Evolutionary conservation across 2,113 vertebrate species (phyloP).

Genomic region (Fregetta grallaria): DNA sequence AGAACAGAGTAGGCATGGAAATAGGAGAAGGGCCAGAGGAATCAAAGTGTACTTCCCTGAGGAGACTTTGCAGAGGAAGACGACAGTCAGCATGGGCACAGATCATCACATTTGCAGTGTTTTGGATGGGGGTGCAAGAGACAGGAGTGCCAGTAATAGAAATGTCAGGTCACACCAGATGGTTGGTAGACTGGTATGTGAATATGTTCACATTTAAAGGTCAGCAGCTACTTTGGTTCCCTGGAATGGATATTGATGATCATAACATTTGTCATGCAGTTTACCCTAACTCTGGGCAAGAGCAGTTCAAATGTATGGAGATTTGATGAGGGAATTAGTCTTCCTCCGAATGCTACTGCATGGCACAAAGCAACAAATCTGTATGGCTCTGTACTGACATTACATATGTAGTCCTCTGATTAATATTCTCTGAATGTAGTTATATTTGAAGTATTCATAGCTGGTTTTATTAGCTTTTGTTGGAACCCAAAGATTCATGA

Average conservation of each 20-base stretch:
- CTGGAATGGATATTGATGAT: background rate
- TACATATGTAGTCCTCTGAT: background rate
- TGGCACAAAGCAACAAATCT: background rate
- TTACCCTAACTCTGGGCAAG: background rate
- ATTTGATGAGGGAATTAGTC: background rate
- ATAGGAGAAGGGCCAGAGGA: background rate
- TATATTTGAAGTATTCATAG: constrained; percentile 53
- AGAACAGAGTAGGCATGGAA: background rate
- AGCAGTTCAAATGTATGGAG: background rate
- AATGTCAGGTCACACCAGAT: constrained; percentile 36
- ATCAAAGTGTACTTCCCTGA: background rate
- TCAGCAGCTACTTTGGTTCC: constrained; percentile 37
- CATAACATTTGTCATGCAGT: background rate
- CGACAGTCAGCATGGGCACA: background rate
- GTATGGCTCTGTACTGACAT: background rate
- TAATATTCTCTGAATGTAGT: constrained; percentile 39
- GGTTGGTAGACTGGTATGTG: background rate
- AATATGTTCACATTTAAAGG: constrained; percentile 44
- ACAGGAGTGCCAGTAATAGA: background rate
- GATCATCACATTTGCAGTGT: background rate
- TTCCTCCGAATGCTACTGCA: background rate
- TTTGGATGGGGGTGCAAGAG: background rate
- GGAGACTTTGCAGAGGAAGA: background rate
- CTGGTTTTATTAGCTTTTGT: constrained; percentile 56
- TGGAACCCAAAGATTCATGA: background rate